phyloP scores from a whole-genome alignment of 1,140 invertebrate genomes.

The Solen grandis region DNA sequence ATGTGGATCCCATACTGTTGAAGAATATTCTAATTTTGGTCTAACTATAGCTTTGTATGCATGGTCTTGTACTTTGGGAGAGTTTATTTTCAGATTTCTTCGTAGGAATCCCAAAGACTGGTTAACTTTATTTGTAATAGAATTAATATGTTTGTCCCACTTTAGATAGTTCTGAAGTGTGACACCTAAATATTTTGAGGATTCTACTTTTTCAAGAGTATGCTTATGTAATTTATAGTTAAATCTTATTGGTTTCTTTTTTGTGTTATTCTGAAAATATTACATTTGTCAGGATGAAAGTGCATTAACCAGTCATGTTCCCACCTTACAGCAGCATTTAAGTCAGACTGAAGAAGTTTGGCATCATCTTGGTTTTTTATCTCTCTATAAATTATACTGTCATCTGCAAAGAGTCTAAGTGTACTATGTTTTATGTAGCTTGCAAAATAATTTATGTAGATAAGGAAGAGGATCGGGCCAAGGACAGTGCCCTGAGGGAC shows the following conservation, averaged over 20 bases:
- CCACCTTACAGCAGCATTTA: not conserved
- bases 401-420: not conserved
- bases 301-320: not conserved
- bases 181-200: not conserved
- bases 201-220: not conserved
- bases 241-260: not conserved
- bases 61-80: not conserved
- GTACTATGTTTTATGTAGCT: constrained; percentile 4
- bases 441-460: not conserved
- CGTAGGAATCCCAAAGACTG: not conserved
- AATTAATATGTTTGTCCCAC: not conserved
- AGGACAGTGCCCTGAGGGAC: not conserved
- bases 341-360: constrained; percentile 18
- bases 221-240: not conserved
- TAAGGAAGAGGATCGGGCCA: not conserved
- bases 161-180: not conserved
- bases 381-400: constrained; percentile 8
- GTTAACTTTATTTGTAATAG: not conserved
- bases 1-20: not conserved
- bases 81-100: not conserved
- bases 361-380: not conserved
- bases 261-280: not conserved
- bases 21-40: not conserved
- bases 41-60: not conserved
- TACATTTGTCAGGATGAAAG: not conserved